Conservation (phyloP, 1,140 invertebrate species). For the Muscidifurax raptorellus region DNA sequence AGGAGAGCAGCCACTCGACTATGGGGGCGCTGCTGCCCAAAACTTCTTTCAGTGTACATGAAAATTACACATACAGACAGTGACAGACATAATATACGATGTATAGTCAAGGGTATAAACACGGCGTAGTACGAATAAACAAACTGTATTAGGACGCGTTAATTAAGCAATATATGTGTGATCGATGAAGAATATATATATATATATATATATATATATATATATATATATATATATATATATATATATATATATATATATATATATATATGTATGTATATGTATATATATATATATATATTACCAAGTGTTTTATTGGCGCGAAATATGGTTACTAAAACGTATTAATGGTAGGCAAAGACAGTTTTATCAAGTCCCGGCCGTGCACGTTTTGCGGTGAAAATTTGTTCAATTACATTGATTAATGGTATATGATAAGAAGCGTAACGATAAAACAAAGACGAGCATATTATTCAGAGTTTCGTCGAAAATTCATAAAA, state of each 20-base stretch:
- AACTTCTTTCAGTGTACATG: too few species aligned
- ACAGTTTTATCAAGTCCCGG: slow-evolving; percentile 17
- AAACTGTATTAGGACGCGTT: slow-evolving; percentile 28
- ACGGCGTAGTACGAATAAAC: slow-evolving; percentile 6
- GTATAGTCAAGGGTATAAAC: not conserved
- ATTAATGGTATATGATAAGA: not conserved
- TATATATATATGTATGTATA: too few species aligned
- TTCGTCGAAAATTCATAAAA: not conserved
- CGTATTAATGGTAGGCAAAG: not conserved
- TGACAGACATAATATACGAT: not conserved
- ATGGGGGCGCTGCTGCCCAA: too few species aligned
- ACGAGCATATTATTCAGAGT: not conserved
- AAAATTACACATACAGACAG: not conserved
- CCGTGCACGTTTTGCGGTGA: not conserved
- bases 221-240: too few species aligned
- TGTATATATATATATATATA: not conserved
- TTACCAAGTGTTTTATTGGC: slow-evolving; percentile 1
- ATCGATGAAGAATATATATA: not conserved
- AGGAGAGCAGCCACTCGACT: too few species aligned
- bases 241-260: too few species aligned
- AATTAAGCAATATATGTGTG: slow-evolving; percentile 40
- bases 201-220: not conserved
- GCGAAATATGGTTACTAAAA: slow-evolving; percentile 15
- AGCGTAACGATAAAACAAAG: not conserved
- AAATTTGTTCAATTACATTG: slow-evolving; percentile 14